A percentile compares a stretch with the other conserved stretches of the same genome.
These are phyloP conservation scores for Poeciliopsis turrubarensis DNA, from an alignment of 2,113 vertebrate genomes.

Conservation along the genomic window DNA sequence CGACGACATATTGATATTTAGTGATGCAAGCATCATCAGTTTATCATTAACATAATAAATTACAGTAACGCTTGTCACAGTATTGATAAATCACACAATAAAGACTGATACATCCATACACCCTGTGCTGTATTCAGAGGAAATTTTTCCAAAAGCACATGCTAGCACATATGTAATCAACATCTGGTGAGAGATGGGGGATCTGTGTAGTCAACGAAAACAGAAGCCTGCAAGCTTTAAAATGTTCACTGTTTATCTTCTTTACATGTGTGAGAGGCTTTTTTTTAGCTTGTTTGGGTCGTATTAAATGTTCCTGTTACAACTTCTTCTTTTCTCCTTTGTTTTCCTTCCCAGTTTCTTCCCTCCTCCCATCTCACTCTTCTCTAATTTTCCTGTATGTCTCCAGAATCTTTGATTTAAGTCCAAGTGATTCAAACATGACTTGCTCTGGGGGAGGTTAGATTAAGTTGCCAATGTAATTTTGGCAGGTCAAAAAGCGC, in stretches of 20 bases:
- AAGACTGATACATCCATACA: not conserved
- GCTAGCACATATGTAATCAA: not conserved
- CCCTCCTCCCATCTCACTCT: not conserved
- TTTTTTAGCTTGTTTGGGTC: not conserved
- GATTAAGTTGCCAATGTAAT: not conserved
- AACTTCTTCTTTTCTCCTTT: not conserved
- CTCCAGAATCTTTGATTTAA: not conserved
- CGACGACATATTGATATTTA: too few species aligned
- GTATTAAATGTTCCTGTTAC: not conserved
- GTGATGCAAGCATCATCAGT: too few species aligned
- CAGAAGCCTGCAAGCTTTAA: not conserved
- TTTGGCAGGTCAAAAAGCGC: not conserved
- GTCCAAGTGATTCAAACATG: not conserved
- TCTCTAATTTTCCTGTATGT: not conserved
- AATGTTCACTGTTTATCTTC: not conserved
- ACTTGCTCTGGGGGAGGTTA: not conserved
- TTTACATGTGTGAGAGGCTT: not conserved
- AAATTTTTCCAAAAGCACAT: not conserved
- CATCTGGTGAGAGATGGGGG: not conserved
- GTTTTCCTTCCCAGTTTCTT: not conserved
- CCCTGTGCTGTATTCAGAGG: too few species aligned
- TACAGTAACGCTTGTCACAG: too few species aligned
- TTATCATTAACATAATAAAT: too few species aligned
- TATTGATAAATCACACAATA: not conserved
- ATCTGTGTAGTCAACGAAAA: not conserved